These are phyloP conservation scores for Nemapogon koenigi DNA, from an alignment of 2,888 invertebrate species.

Conservation along the genomic window DNA sequence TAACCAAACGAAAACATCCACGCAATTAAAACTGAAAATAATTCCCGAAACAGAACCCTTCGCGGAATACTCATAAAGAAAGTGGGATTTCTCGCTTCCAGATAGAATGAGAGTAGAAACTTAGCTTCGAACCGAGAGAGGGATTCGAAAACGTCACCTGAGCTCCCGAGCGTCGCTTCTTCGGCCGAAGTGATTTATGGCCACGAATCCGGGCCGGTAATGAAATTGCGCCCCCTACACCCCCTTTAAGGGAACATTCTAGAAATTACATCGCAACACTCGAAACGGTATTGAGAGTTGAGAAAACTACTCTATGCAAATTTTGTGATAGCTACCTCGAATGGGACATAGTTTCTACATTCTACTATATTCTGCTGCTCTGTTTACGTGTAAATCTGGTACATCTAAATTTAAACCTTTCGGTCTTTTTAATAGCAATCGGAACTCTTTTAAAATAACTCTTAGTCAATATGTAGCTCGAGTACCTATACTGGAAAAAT, in stretches of 20 bases:
- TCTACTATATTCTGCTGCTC: no score
- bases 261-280: conserved; percentile 61
- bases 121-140: conserved; percentile 33
- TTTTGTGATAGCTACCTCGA: not conserved
- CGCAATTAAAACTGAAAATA: conserved; percentile 50
- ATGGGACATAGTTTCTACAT: no score
- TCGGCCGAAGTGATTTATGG: conserved; percentile 66
- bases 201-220: conserved; percentile 64
- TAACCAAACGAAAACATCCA: no score
- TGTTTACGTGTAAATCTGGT: no score
- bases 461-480: no score
- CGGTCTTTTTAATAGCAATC: no score
- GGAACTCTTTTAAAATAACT: no score
- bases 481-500: no score
- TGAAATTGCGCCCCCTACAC: conserved; percentile 62
- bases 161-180: conserved; percentile 57
- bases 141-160: conserved; percentile 61
- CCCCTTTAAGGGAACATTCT: conserved; percentile 46
- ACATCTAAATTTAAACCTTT: no score
- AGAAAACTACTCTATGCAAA: not conserved
- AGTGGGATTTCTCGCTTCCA: conserved; percentile 33
- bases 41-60: conserved; percentile 23
- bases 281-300: no score
- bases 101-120: conserved; percentile 48
- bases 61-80: conserved; percentile 55